Evolutionary conservation across 2,888 invertebrate genomes (phyloP).

Genomic region (Drosophila anceps): DNA sequence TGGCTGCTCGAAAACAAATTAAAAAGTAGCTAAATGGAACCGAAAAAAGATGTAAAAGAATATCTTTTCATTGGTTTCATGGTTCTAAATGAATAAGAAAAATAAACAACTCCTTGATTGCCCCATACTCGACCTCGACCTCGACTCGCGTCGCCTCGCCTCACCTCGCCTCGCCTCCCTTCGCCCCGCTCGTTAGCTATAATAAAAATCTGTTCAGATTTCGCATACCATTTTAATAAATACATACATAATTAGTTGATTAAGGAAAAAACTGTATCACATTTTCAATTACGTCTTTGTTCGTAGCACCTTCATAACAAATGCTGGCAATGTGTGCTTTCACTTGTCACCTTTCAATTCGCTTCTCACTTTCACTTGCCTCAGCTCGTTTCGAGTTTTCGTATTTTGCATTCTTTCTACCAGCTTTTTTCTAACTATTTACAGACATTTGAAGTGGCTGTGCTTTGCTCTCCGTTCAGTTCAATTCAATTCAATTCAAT

Average conservation of each 20-base stretch:
- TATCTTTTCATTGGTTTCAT: background rate
- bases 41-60: constrained; percentile 20
- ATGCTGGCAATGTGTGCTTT: constrained; percentile 52
- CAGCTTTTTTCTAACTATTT: constrained; percentile 50
- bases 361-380: constrained; percentile 4
- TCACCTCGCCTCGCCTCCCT: too few relatives aligned
- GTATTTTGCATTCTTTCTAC: constrained; percentile 3
- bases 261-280: constrained; percentile 84
- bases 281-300: constrained; percentile 85
- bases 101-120: constrained; percentile 18
- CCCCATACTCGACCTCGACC: constrained; percentile 1
- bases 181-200: background rate
- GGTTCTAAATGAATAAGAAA: constrained; percentile 17
- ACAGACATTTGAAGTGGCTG: constrained; percentile 48
- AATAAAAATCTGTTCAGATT: constrained; percentile 6
- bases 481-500: background rate
- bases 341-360: constrained; percentile 4
- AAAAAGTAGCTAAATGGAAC: constrained; percentile 38
- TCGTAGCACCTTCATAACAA: constrained; percentile 84
- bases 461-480: constrained; percentile 24
- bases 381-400: background rate
- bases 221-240: constrained; percentile 63
- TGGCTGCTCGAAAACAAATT: constrained; percentile 36
- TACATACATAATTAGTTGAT: constrained; percentile 67
- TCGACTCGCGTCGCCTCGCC: background rate